Base-by-base conservation (phyloP, 2,113 vertebrate genomes). In the Origma solitaria region DNA sequence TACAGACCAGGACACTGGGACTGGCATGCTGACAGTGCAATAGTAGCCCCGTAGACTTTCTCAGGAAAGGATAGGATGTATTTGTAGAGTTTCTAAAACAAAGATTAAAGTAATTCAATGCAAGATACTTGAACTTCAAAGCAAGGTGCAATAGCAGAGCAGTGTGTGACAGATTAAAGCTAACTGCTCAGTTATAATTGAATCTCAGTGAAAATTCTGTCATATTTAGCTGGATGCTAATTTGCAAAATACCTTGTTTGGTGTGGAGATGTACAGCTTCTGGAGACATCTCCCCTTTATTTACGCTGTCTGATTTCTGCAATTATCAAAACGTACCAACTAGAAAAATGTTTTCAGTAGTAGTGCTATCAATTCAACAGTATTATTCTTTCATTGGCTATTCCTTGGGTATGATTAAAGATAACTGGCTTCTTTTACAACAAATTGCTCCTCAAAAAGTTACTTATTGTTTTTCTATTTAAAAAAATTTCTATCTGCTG, bases 271-370 rank as follows among this genome's bases (percentile, higher is more conserved):
- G 24, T 20, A 47, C 4, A 58, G 50, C 30, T 79, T 73, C 60
- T 79, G 56, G 45, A 64, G n/a, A 44, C 45, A n/a, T n/a, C n/a
- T n/a, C 11, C 70, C 33, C 15, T 53, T 58, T 33, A 79, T 68
- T 51, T 80, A 35, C 1, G 3, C 22, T 58, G 30, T 58, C 75
- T 75, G 38, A 88, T 78, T 92, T 53, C 66, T 86, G 75, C 47
- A 21, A 73, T 70, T 56, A 87, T 58, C 92, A 82, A 83, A 92
- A 94, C 3, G 8, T 87, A 94, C 42, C 30, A 42, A 90, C 54
- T 81, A 87, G 95, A 93, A 95, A 94, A 87, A 53, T 7, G 2
- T 54, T 94, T 90, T 86, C 70, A 92, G 60, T 58, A 85, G 57
- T 12, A 76, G 33, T 14, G 7, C 22, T 90, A 92, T 54, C 79